Evolutionary conservation across 2,113 vertebrate species (phyloP), one percentile per base, ranked within the genome.

Genomic region (Campylorhamphus procurvoides): DNA sequence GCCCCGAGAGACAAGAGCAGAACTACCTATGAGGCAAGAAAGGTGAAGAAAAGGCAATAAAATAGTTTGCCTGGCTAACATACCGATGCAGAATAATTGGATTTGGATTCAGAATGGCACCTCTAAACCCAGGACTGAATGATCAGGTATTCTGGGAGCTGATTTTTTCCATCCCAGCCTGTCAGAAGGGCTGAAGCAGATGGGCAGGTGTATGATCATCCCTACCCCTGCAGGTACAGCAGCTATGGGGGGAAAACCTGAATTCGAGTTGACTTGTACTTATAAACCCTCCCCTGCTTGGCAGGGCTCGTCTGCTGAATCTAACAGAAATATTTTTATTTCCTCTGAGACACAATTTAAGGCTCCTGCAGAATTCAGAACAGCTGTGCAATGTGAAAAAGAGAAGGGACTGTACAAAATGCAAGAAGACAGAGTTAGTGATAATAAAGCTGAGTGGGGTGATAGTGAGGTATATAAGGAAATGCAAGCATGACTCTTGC

Each of bases 271-370:
- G 52, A 42, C 20, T 77, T 67, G n/a, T 76, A 63, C 77, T 92
- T 87, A 64, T 77, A 77, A 92, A 50, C n/a, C 20, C 14, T 35
- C 25, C 63, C 22, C 59, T 84, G 46, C 19, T 42, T 90, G 68
- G 40, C 68, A 88, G 22, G 35, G 9, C 31, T 90, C 56, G 47
- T 77, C 68, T 85, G 55, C 90, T 95, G 83, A 75, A 77, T 88
- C 29, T 87, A 73, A 71, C 35, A 68, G 60, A 82, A 90, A 88
- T 88, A 86, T 94, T 92, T 91, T 89, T 71, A 47, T 93, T 94
- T 95, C 87, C 82, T 96, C 75, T 87, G 90, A 84, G 87, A 90
- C 40, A 40, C 3, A 0, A 83, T 52, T 90, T 92, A 84, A 89
- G 50, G 68, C 37, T 96, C 52, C 44, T 66, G 64, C 72, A 87